These are phyloP conservation scores for Berghia stephanieae DNA, from an alignment of 1,140 invertebrate species.

Conservation along the genomic window DNA sequence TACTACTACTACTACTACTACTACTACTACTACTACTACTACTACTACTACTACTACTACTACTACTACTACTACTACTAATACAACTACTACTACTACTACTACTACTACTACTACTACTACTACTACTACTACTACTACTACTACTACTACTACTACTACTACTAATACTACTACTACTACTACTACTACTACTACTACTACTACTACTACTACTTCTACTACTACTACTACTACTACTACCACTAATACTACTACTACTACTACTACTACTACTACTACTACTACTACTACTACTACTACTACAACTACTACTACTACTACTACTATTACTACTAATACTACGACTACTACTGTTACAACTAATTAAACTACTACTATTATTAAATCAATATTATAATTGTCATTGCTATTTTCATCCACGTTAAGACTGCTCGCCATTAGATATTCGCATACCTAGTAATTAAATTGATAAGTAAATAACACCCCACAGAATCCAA, in stretches of 20 bases:
- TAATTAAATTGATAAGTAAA: too few species aligned
- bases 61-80: conserved; percentile 12
- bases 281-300: neutral
- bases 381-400: too few species aligned
- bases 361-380: neutral
- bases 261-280: neutral
- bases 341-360: conserved; percentile 15
- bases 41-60: conserved; percentile 19
- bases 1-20: conserved; percentile 19
- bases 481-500: too few species aligned
- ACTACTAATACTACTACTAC: conserved; percentile 15
- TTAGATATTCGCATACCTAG: too few species aligned
- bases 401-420: too few species aligned
- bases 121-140: conserved; percentile 15
- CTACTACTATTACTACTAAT: conserved; percentile 13
- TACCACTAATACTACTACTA: conserved; percentile 15
- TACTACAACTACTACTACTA: conserved; percentile 10
- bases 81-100: neutral
- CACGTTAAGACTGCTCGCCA: too few species aligned
- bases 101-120: conserved; percentile 4
- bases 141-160: conserved; percentile 19
- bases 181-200: too few species aligned
- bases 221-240: conserved; percentile 12
- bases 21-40: conserved; percentile 19
- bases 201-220: too few species aligned